phyloP scores from a whole-genome alignment of 2,113 vertebrate genomes.

The Falcunculus frontatus region DNA sequence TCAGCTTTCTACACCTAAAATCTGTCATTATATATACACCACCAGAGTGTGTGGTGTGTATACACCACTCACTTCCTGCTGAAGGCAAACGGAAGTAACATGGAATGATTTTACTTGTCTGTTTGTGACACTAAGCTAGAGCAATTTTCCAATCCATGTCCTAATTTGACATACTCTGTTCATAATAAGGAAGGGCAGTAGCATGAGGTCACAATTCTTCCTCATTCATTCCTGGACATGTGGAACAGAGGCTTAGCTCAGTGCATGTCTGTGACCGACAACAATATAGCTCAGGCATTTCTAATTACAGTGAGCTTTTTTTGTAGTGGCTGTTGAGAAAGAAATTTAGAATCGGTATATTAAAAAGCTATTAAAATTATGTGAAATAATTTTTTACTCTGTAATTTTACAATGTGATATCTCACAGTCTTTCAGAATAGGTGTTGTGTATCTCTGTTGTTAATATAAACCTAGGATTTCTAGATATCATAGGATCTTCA shows the following conservation, averaged over 20 bases:
- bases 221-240: background rate
- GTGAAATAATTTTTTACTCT: background rate
- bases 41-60: background rate
- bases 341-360: background rate
- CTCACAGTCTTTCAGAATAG: background rate
- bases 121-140: background rate
- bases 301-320: background rate
- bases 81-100: background rate
- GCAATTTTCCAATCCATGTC: background rate
- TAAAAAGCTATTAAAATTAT: background rate
- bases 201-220: background rate
- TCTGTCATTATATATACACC: background rate
- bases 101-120: background rate
- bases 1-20: background rate
- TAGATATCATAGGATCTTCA: background rate
- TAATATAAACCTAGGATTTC: background rate
- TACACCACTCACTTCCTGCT: background rate
- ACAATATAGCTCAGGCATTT: background rate
- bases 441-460: background rate
- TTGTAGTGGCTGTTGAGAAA: background rate
- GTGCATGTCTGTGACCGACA: background rate
- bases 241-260: background rate
- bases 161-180: background rate
- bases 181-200: background rate
- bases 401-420: background rate